Evolutionary conservation across 2,113 vertebrate genomes (phyloP), one percentile per base, ranked within the genome.

Genomic region (Solenodon paradoxus): DNA sequence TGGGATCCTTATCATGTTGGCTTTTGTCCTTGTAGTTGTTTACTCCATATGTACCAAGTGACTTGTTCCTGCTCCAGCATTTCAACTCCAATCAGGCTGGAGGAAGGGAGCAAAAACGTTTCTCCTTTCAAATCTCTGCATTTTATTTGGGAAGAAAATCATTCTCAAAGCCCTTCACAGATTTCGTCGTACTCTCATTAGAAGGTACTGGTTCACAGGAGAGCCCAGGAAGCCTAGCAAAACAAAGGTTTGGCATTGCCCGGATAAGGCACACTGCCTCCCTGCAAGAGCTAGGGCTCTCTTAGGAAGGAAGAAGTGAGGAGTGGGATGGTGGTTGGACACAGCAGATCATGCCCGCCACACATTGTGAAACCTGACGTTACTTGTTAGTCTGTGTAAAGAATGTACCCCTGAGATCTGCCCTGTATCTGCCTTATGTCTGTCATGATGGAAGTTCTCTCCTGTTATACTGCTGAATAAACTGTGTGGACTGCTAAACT

Each of bases 381-480:
- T 75, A 55, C 49, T 66, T 97, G 63, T 95, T 68, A 20, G 49
- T 90, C 40, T 96, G 47, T 95, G 30, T 95, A 64, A 96, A 93
- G 86, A 94, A 75, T 96, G 92, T 94, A 84, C 51, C 75, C 57
- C 66, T 20, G 72, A 89, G 80, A 92, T 16, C 71, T 59, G 45
- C 17, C 55, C 69, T 95, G 68, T 97, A 88, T 84, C 81, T 97
- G 92, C 88, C 95, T 92, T 85, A 63, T 94, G 90, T 97, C 85
- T 95, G 2, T 96, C 53, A 26, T 71, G 49, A n/a, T 90, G 87
- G 88, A 85, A 63, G 24, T 87, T 95, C 74, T 95, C 38, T 88
- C 30, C 42, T 95, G 87, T 89, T 88, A 55, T 5, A 40, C 55
- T 95, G 75, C 64, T 90, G 79, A 97, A 97, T 97, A 96, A 97